These are phyloP conservation scores for Platycheirus albimanus DNA, from an alignment of 2,888 invertebrate species.

Conservation along the genomic window DNA sequence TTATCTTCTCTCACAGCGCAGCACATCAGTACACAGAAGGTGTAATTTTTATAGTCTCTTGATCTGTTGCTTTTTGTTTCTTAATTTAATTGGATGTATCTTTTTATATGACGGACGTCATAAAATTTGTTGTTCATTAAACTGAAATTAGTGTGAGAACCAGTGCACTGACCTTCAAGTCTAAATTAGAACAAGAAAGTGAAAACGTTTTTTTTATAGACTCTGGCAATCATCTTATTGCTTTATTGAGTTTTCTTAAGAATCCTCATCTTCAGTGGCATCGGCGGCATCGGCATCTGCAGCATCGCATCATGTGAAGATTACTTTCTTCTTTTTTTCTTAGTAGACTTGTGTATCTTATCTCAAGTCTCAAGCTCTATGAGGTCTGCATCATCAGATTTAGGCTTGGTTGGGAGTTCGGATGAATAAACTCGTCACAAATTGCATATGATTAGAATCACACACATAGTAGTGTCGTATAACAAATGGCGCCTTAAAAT, in stretches of 20 bases:
- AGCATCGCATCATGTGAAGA: constrained; percentile 40
- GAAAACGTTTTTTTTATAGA: constrained; percentile 40
- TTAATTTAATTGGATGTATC: constrained; percentile 22
- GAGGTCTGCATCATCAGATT: constrained; percentile 18
- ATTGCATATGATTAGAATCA: constrained; percentile 52
- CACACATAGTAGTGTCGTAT: constrained; percentile 19
- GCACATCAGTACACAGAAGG: too few relatives aligned
- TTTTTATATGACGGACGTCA: constrained; percentile 37
- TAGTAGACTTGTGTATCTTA: constrained; percentile 39
- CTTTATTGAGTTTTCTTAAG: constrained; percentile 58
- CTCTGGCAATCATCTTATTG: constrained; percentile 60
- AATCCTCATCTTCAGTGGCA: constrained; percentile 38
- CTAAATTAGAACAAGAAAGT: constrained; percentile 70
- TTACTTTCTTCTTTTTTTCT: constrained; percentile 68
- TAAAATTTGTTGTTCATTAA: constrained; percentile 34
- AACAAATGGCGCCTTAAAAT: constrained; percentile 36
- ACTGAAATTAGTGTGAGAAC: constrained; percentile 1
- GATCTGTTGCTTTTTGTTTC: constrained; percentile 13
- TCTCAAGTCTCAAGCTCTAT: constrained; percentile 9
- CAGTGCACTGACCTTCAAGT: constrained; percentile 57
- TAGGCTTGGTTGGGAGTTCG: constrained; percentile 1
- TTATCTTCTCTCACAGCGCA: constrained; percentile 12
- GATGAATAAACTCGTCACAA: constrained; percentile 40
- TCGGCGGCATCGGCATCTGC: too few relatives aligned
- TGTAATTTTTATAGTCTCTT: constrained; percentile 55